Evolutionary conservation across 2,113 vertebrate genomes (phyloP).

Genomic region (Protobothrops mucrosquamatus): DNA sequence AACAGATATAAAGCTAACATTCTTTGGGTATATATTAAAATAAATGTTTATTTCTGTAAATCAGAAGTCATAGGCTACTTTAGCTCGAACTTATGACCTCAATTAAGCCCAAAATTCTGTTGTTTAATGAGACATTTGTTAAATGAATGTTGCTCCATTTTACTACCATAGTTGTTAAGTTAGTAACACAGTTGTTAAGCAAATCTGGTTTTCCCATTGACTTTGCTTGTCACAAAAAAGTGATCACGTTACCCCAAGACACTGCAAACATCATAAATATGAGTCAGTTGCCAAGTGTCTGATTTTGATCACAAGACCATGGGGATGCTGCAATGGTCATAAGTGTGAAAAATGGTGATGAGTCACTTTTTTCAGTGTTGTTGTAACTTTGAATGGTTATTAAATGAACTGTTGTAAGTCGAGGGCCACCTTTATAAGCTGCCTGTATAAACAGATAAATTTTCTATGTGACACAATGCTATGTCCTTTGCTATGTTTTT

Average conservation of each 20-base stretch:
- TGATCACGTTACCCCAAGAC: not conserved
- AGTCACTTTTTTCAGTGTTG: not conserved
- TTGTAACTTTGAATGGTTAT: not conserved
- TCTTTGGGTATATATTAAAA: not conserved
- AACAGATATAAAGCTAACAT: not conserved
- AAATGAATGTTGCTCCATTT: too few relatives aligned
- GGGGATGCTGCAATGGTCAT: not conserved
- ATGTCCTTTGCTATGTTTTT: not conserved
- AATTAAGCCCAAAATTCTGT: too few relatives aligned
- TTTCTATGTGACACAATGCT: not conserved
- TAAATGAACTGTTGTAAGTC: not conserved
- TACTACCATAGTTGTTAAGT: too few relatives aligned
- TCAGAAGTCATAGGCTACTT: not conserved
- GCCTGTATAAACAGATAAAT: not conserved
- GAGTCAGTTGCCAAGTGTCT: not conserved
- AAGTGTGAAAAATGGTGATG: not conserved
- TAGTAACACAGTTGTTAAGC: not conserved
- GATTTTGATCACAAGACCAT: not conserved
- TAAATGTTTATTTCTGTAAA: not conserved
- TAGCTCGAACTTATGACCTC: not conserved
- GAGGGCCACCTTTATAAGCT: not conserved
- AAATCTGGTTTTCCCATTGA: not conserved
- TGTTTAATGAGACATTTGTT: too few relatives aligned
- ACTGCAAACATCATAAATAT: not conserved
- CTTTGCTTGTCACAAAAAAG: not conserved